These are phyloP conservation scores for Acanthopleura granulata DNA, from an alignment of 2,888 invertebrate species.

Conservation along the genomic window DNA sequence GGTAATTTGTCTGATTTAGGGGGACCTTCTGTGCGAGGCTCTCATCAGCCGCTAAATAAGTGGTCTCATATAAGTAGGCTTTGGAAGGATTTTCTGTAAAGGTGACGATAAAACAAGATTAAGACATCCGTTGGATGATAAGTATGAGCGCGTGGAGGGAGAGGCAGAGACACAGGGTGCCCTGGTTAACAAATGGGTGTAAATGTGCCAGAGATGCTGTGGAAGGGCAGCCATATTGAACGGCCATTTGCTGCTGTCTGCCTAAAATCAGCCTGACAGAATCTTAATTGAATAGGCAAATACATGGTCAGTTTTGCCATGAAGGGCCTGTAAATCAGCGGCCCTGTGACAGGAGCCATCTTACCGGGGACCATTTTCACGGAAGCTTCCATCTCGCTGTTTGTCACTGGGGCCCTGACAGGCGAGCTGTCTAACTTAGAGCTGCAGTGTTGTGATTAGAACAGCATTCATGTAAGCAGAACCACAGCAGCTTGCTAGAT, in stretches of 20 bases:
- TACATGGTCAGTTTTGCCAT: neutral
- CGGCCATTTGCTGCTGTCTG: slow-evolving; percentile 1
- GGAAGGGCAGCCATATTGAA: neutral
- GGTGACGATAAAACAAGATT: neutral
- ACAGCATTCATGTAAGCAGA: too few relatives aligned
- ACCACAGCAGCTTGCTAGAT: too few relatives aligned
- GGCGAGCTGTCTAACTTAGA: too few relatives aligned
- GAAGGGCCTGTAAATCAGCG: neutral
- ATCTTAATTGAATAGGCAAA: slow-evolving; percentile 12
- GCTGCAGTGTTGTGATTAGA: too few relatives aligned
- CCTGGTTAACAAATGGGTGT: neutral
- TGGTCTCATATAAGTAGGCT: too few relatives aligned
- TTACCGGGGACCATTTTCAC: neutral
- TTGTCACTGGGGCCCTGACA: too few relatives aligned
- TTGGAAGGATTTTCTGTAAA: neutral
- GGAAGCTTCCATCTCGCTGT: too few relatives aligned
- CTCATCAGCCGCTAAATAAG: too few relatives aligned
- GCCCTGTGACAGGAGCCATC: neutral
- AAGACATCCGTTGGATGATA: neutral
- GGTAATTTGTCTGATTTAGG: too few relatives aligned
- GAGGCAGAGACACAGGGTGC: neutral
- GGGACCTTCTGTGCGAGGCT: too few relatives aligned
- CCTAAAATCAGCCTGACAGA: neutral
- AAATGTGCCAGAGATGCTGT: neutral
- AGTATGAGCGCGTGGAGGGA: neutral